Evolutionary conservation across 2,113 vertebrate genomes (phyloP).

Genomic region (Ondatra zibethicus): DNA sequence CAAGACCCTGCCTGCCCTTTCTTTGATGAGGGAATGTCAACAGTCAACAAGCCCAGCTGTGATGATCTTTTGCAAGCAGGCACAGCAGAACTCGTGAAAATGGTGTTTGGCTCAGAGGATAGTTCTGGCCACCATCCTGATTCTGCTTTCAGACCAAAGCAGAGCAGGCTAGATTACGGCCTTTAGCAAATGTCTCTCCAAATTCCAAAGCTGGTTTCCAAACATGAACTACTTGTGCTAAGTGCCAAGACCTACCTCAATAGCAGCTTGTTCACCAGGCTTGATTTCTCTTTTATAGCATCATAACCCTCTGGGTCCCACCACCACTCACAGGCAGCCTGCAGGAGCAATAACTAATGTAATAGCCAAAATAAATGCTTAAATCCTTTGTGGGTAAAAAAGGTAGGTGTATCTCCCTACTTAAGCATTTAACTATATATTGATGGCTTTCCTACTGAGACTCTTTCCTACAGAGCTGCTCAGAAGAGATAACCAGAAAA

Average conservation of each 20-base stretch:
- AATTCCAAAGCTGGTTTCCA: slow-evolving; percentile 14
- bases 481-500: not conserved
- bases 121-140: not conserved
- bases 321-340: not conserved
- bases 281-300: slow-evolving; percentile 8
- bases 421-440: slow-evolving; percentile 41
- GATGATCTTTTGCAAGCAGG: not conserved
- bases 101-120: not conserved
- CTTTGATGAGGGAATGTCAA: not conserved
- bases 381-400: slow-evolving; percentile 1
- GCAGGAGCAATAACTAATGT: slow-evolving; percentile 17
- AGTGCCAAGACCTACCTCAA: not conserved
- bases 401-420: not conserved
- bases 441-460: not conserved
- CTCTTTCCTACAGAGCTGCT: slow-evolving; percentile 28
- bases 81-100: not conserved
- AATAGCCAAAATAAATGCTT: slow-evolving; percentile 53
- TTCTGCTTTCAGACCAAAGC: slow-evolving; percentile 36
- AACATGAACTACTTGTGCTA: slow-evolving; percentile 16
- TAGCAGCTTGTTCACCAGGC: not conserved
- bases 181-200: slow-evolving; percentile 31
- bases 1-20: not conserved
- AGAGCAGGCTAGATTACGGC: not conserved
- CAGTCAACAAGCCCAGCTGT: not conserved
- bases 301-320: not conserved